These are phyloP conservation scores for Helleia helle DNA, from an alignment of 2,888 invertebrate species.

Conservation along the genomic window DNA sequence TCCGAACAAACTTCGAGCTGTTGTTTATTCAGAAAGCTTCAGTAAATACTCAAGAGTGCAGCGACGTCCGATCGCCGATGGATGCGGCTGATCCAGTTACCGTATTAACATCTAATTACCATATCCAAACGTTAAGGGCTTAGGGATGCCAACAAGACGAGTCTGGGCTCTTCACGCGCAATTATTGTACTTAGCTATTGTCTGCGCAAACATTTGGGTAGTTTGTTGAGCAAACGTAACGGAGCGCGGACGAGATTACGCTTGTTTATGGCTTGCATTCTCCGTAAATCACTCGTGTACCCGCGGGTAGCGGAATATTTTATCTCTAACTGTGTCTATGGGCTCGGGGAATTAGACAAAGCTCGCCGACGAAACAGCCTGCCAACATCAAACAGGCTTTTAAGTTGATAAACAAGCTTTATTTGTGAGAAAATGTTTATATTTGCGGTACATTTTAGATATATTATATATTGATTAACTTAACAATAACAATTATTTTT, in stretches of 20 bases:
- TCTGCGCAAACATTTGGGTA: slow-evolving; percentile 52
- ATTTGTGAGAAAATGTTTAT: background rate
- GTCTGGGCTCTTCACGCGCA: slow-evolving; percentile 52
- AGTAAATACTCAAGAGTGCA: slow-evolving; percentile 38
- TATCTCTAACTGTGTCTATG: slow-evolving; percentile 19
- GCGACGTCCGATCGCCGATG: slow-evolving; percentile 40
- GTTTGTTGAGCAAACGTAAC: slow-evolving; percentile 62
- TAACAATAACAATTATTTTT: too few species aligned
- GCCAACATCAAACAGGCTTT: slow-evolving; percentile 22
- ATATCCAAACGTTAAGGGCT: slow-evolving; percentile 67
- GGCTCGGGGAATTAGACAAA: slow-evolving; percentile 14
- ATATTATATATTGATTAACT: too few species aligned
- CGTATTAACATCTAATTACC: slow-evolving; percentile 68
- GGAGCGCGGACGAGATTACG: slow-evolving; percentile 58
- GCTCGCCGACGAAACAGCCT: slow-evolving; percentile 25
- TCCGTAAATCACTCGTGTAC: slow-evolving; percentile 24
- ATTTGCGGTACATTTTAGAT: background rate
- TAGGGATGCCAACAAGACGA: slow-evolving; percentile 50
- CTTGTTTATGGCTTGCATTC: slow-evolving; percentile 44
- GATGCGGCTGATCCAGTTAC: slow-evolving; percentile 60
- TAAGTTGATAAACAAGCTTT: background rate
- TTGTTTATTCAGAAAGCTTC: slow-evolving; percentile 60
- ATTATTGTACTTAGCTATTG: slow-evolving; percentile 69
- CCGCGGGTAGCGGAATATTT: slow-evolving; percentile 20
- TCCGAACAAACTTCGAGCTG: slow-evolving; percentile 23